Percentiles rank a stretch among this genome's conserved stretches.
phyloP scores from a whole-genome alignment of 2,113 vertebrate genomes.

The Bos taurus region DNA sequence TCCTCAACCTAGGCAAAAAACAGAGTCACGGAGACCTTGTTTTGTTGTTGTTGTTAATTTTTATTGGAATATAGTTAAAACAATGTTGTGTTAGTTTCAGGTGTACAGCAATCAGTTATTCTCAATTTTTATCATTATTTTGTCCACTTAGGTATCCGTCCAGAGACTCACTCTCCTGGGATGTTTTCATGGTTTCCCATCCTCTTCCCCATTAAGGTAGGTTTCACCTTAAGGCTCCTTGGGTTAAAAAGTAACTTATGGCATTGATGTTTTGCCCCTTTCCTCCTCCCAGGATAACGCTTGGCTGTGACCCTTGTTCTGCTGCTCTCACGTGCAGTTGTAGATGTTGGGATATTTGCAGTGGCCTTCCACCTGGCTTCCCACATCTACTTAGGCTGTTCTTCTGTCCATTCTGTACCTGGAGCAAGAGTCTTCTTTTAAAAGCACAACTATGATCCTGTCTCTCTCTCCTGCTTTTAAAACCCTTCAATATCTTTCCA shows the following conservation, averaged over 20 bases:
- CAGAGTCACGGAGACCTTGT: background rate
- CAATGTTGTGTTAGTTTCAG: background rate
- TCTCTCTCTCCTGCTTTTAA: background rate
- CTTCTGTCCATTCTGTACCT: slow-evolving; percentile 20
- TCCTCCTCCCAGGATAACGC: background rate
- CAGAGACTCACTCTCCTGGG: slow-evolving; percentile 93
- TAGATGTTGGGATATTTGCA: background rate
- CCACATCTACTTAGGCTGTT: background rate
- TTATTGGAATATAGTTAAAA: background rate
- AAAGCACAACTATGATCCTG: background rate
- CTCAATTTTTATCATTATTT: background rate
- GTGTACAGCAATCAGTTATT: background rate
- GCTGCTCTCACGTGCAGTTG: background rate
- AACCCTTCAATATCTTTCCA: background rate
- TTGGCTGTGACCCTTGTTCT: background rate
- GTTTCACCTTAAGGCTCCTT: slow-evolving; percentile 15
- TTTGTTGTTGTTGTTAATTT: background rate
- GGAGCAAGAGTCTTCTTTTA: background rate
- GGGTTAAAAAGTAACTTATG: background rate
- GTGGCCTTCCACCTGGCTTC: background rate
- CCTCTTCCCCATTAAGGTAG: slow-evolving; percentile 94
- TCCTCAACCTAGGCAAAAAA: background rate
- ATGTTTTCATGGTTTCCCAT: slow-evolving; percentile 99
- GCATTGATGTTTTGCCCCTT: background rate
- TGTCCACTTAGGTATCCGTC: slow-evolving; percentile 87